phyloP scores from a whole-genome alignment of 2,888 invertebrate species.

The Cylloceria caligata region DNA sequence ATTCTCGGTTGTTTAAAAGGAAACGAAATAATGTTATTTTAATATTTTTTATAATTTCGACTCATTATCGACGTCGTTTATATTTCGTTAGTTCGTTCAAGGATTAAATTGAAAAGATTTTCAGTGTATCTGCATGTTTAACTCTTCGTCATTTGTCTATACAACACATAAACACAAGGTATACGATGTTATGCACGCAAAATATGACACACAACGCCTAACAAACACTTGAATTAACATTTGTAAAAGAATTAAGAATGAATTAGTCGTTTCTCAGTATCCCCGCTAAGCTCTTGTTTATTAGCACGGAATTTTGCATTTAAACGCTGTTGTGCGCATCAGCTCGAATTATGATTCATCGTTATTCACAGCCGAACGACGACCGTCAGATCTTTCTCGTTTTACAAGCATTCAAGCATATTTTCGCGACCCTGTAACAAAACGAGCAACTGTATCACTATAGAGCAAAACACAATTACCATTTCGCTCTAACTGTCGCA shows the following conservation, averaged over 20 bases:
- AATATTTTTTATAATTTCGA: neutral
- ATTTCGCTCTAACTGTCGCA: slow-evolving; percentile 23
- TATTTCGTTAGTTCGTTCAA: neutral
- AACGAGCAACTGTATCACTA: neutral
- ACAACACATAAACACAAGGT: neutral
- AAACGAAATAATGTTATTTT: neutral
- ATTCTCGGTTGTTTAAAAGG: neutral
- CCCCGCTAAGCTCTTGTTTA: slow-evolving; percentile 20
- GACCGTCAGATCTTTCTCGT: slow-evolving; percentile 1
- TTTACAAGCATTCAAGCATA: too few relatives aligned
- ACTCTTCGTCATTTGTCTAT: neutral
- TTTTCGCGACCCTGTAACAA: slow-evolving; percentile 18
- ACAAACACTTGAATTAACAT: slow-evolving; percentile 11
- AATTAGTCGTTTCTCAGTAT: slow-evolving; percentile 14
- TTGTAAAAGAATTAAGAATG: slow-evolving; percentile 24
- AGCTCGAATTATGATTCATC: slow-evolving; percentile 47
- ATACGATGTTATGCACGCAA: neutral
- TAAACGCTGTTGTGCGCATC: slow-evolving; percentile 14
- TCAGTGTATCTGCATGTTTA: neutral
- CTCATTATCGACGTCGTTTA: neutral
- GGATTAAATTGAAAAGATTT: neutral
- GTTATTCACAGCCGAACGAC: slow-evolving; percentile 28
- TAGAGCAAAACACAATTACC: slow-evolving; percentile 30
- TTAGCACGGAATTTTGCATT: slow-evolving; percentile 50
- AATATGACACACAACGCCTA: neutral